These are phyloP conservation scores for Spilarctia lutea DNA, from an alignment of 2,888 invertebrate genomes.

Conservation along the genomic window DNA sequence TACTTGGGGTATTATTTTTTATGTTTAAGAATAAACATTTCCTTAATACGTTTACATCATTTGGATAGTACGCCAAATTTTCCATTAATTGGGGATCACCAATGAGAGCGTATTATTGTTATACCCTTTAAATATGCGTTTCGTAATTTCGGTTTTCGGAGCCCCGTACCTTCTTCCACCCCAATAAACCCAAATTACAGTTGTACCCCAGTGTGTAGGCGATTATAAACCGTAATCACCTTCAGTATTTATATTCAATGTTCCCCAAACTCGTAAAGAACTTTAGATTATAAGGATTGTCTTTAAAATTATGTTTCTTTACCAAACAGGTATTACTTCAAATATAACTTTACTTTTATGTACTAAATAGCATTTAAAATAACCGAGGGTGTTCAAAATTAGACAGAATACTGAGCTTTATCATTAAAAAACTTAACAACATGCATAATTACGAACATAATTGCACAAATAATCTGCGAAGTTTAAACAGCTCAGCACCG, in stretches of 20 bases:
- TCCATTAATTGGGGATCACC: conserved; percentile 29
- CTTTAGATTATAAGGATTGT: conserved; percentile 43
- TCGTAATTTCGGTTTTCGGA: conserved; percentile 46
- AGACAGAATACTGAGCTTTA: background rate
- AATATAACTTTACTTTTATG: background rate
- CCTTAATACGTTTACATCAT: background rate
- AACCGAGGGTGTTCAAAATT: background rate
- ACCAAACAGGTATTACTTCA: conserved; percentile 2
- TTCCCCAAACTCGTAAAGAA: conserved; percentile 49
- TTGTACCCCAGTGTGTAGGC: conserved; percentile 53
- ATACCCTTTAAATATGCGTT: conserved; percentile 40
- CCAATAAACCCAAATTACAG: conserved; percentile 59
- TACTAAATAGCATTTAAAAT: background rate
- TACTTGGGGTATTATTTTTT: background rate
- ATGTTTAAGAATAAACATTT: background rate
- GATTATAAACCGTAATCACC: conserved; percentile 48
- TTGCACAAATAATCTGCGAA: conserved; percentile 27
- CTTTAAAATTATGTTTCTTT: conserved; percentile 25
- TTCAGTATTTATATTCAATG: conserved; percentile 52
- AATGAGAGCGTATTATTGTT: conserved; percentile 36
- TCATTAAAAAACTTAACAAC: conserved; percentile 7
- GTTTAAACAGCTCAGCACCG: conserved; percentile 30
- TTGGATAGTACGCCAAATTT: conserved; percentile 20
- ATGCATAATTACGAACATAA: conserved; percentile 28
- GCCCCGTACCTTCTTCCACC: conserved; percentile 43